Evolutionary conservation across 2,113 vertebrate species (phyloP), one percentile per base, ranked within the genome.

Genomic region (Uria lomvia): DNA sequence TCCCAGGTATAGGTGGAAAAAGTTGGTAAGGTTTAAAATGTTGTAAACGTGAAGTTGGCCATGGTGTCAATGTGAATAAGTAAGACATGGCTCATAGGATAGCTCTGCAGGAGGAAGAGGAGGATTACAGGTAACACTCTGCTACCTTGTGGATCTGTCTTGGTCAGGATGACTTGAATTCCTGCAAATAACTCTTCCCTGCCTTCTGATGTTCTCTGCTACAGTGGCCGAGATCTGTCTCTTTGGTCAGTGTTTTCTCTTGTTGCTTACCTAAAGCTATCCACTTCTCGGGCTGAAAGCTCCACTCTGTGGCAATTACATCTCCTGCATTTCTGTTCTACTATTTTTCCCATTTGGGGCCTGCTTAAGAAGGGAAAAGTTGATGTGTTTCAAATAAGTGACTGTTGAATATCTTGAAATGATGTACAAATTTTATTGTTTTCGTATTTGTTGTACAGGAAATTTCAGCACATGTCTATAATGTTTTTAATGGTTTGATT

Each of bases 381-480:
- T 94, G 91, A 94, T 93, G 88, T 96, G 88, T 97, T 96, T 98
- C 96, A 96, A 95, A 95, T 96, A 91, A 95, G 86, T 97, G 96
- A 94, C 96, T 98, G 97, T 96, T 97, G 78, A 97, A 84, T 98
- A 95, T 97, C 96, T 97, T 98, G 97, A 97, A 97, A 88, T 88
- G 93, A 98, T 97, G 97, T 98, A 97, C 84, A 98, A 97, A 98
- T 97, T 81, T 92, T 97, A 95, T 97, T 97, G 97, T 98, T 98
- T 98, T 92, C 89, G 38, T 98, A 97, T 97, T 92, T 97, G 97
- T 97, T 98, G 98, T 98, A 98, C 96, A 98, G 97, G 91, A 96
- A 92, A 94, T 97, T 96, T 95, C 95, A 95, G 88, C 94, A 97
- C 75, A 70, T 78, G 91, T 97, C 91, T 98, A 93, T 97, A 96